Conservation (phyloP, 1,140 invertebrate genomes). For the Drosophila funebris region DNA sequence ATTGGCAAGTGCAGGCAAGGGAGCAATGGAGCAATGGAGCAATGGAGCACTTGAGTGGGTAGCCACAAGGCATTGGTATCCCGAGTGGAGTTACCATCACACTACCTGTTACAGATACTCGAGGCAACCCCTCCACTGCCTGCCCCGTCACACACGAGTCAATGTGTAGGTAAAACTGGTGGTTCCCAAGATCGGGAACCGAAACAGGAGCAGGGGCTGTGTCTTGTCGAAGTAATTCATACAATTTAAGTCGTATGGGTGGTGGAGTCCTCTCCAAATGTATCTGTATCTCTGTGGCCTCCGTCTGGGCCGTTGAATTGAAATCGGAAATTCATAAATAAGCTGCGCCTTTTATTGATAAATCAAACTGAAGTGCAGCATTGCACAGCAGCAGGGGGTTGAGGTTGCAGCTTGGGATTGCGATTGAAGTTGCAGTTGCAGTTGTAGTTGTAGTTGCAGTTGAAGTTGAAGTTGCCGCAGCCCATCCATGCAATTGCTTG, state of each 20-base stretch:
- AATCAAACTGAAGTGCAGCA: conserved; percentile 68
- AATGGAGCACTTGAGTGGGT: background rate
- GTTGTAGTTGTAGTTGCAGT: background rate
- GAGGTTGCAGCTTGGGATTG: conserved; percentile 6
- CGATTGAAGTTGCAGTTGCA: conserved; percentile 6
- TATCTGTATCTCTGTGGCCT: conserved; percentile 27
- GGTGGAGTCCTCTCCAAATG: conserved; percentile 10
- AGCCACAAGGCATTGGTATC: conserved; percentile 1
- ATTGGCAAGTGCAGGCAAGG: conserved; percentile 48
- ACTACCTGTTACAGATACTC: conserved; percentile 37
- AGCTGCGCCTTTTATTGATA: conserved; percentile 72
- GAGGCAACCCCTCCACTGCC: no score
- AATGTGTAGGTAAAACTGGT: background rate
- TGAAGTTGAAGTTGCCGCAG: background rate
- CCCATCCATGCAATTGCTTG: no score
- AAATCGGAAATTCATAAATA: conserved; percentile 77
- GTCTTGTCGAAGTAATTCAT: conserved; percentile 60
- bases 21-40: background rate
- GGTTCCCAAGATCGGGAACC: background rate
- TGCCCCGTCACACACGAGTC: no score
- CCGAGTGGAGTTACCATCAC: conserved; percentile 19
- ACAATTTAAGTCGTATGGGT: conserved; percentile 53
- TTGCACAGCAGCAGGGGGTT: conserved; percentile 36
- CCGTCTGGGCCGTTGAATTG: conserved; percentile 37
- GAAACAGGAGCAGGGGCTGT: background rate